Conservation (phyloP, 2,797 vertebrate genomes). For the Sandelia bainsii region DNA sequence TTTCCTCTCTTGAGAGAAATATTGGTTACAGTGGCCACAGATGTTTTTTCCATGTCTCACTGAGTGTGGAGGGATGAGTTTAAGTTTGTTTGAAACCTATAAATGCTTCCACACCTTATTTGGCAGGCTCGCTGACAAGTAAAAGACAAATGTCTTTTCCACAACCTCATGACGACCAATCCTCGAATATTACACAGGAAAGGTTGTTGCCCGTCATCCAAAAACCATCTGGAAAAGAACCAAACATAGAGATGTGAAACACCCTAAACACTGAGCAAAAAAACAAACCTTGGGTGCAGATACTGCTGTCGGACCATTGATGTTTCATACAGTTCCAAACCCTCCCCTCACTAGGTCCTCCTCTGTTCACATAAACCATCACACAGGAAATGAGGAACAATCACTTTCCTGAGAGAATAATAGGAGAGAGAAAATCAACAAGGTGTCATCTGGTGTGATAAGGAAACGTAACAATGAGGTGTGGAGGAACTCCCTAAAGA, state of each 20-base stretch:
- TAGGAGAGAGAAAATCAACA: constrained; percentile 72
- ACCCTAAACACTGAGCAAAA: constrained; percentile 54
- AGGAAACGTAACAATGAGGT: constrained; percentile 78
- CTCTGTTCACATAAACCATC: constrained; percentile 66
- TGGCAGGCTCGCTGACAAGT: constrained; percentile 23
- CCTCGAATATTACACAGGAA: constrained; percentile 43
- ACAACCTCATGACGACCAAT: constrained; percentile 40
- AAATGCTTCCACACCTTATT: constrained; percentile 46
- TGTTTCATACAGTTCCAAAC: constrained; percentile 48
- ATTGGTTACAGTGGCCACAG: neutral
- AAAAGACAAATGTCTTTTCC: constrained; percentile 33
- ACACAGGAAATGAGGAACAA: constrained; percentile 72
- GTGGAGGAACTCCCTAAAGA: constrained; percentile 71
- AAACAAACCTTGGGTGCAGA: constrained; percentile 61
- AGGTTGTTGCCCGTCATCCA: constrained; percentile 30
- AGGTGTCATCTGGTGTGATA: constrained; percentile 75
- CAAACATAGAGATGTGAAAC: constrained; percentile 54
- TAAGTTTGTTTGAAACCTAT: constrained; percentile 31
- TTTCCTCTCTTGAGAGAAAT: constrained; percentile 9
- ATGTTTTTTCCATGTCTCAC: constrained; percentile 7
- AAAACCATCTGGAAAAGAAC: constrained; percentile 50
- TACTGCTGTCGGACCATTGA: constrained; percentile 1
- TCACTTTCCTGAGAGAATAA: constrained; percentile 74
- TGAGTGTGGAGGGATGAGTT: neutral
- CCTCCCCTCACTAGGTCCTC: constrained; percentile 63